These are phyloP conservation scores for Troglohyphantes excavatus DNA, from an alignment of 2,888 invertebrate species.

Conservation along the genomic window DNA sequence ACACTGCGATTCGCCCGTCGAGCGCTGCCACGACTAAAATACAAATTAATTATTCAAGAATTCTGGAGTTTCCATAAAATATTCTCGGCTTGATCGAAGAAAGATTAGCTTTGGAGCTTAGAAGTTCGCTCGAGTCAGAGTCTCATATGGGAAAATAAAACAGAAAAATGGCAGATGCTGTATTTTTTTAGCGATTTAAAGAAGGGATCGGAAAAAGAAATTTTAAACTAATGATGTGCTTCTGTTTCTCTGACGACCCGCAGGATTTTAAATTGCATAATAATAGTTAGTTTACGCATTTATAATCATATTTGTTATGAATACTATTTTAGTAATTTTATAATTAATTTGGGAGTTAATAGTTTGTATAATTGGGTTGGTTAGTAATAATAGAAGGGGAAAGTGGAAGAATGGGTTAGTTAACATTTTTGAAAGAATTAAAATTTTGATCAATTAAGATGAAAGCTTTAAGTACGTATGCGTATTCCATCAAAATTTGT, in stretches of 20 bases:
- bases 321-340: too few species aligned
- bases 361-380: too few species aligned
- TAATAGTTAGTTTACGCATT: too few species aligned
- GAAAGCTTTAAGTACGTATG: too few species aligned
- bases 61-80: slow-evolving; percentile 53
- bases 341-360: too few species aligned
- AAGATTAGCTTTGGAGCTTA: slow-evolving; percentile 27
- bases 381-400: too few species aligned
- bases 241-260: background rate
- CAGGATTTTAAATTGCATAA: background rate
- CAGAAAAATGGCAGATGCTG: background rate
- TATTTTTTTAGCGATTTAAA: slow-evolving; percentile 3
- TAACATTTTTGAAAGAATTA: too few species aligned
- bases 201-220: background rate
- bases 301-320: too few species aligned
- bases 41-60: slow-evolving; percentile 63
- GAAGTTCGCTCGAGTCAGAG: background rate
- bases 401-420: too few species aligned
- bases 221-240: background rate
- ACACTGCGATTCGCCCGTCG: background rate
- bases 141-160: slow-evolving; percentile 17
- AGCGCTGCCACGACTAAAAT: slow-evolving; percentile 32
- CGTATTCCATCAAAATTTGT: too few species aligned
- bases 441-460: too few species aligned
- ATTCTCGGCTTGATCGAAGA: slow-evolving; percentile 50